Evolutionary conservation across 2,797 vertebrate genomes (phyloP), one percentile per base, ranked within the genome.

Genomic region (Hydrolagus colliei): DNA sequence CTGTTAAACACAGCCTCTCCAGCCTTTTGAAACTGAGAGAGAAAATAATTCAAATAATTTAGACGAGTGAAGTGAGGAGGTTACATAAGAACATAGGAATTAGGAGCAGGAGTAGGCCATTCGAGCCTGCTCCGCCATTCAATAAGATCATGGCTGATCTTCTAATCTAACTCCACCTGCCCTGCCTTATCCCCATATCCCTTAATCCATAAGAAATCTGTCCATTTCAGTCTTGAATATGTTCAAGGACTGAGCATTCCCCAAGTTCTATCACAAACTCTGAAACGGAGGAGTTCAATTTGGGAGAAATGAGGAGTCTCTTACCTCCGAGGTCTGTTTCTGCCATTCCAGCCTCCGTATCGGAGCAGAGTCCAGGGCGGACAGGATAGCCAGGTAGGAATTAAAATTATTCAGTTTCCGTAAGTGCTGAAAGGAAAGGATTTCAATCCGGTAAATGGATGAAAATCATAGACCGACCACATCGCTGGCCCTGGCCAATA

Each of bases 391-490:
- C 94, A 99, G 89, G 90, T 99, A 99, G 68, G 98, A 99, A 93
- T 99, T 99, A 92, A 99, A 99, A 92, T 99, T 99, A 91, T 99
- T 99, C 89, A 99, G 93, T 92, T 99, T 99, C 87, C 98, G 90
- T 91, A 99, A 95, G 94, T 99, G 98, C 98, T 99, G 90, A 0
- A 2, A 35, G 77, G 77, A 82, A n/a, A 86, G 22, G 20, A 76
- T 73, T 86, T 73, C 63, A 61, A 68, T 52, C 6, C 1, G 41
- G 6, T 52, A 52, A 52, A 52, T 52, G 41, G 6, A 6, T 52
- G 41, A 52, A 52, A 52, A 52, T 52, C 41, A 52, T 52, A 6
- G 41, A 52, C 41, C 41, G 6, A 6, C 41, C 41, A 52, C 6
- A 52, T 52, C 41, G 41, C 41, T 52, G 41, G 41, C 41, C 41